phyloP scores from a whole-genome alignment of 2,888 invertebrate species.

The Dilophus febrilis region DNA sequence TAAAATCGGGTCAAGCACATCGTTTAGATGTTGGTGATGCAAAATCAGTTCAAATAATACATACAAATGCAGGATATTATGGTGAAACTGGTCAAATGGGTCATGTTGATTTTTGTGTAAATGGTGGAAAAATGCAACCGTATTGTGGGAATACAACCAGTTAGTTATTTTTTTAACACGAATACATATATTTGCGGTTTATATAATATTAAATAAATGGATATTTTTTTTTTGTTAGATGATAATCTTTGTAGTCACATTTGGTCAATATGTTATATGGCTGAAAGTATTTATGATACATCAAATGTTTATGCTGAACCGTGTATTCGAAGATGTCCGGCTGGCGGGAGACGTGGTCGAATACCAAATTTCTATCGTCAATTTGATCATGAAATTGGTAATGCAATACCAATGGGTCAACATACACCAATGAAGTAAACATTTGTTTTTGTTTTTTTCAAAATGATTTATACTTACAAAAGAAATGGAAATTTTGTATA shows the following conservation, averaged over 20 bases:
- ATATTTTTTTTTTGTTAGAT: constrained; percentile 30
- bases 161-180: constrained; percentile 24
- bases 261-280: constrained; percentile 64
- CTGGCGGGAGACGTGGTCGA: constrained; percentile 34
- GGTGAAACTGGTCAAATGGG: constrained; percentile 57
- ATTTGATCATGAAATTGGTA: constrained; percentile 28
- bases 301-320: constrained; percentile 40
- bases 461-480: constrained; percentile 2
- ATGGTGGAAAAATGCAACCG: constrained; percentile 57
- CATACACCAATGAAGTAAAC: constrained; percentile 49
- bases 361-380: constrained; percentile 5
- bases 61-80: constrained; percentile 65
- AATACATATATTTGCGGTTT: neutral
- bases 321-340: constrained; percentile 54
- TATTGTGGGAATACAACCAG: constrained; percentile 55
- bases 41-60: constrained; percentile 57
- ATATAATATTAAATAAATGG: constrained; percentile 1
- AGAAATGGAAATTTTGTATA: too few relatives aligned
- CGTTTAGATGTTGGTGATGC: constrained; percentile 57
- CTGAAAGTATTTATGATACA: constrained; percentile 48
- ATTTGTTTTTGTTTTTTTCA: constrained; percentile 1
- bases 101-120: constrained; percentile 65
- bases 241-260: constrained; percentile 63
- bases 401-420: constrained; percentile 50
- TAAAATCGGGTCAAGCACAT: constrained; percentile 43